Evolutionary conservation across 1,140 invertebrate species (phyloP), one percentile per base, ranked within the genome.

Genomic region (Drosophila guanche): DNA sequence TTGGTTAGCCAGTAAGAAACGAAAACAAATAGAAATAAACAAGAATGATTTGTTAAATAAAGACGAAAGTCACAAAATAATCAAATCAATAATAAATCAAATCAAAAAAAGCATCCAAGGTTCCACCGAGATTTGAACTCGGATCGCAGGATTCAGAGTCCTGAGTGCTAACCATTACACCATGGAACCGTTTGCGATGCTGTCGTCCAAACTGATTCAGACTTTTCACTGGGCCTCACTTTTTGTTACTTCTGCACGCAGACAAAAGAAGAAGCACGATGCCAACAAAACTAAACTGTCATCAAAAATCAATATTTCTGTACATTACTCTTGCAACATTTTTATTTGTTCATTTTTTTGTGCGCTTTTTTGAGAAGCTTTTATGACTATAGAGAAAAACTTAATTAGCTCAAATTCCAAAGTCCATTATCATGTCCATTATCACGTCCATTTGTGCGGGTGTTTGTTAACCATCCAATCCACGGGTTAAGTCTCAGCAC

Each of bases 81-180:
- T n/a, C n/a, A n/a, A 20, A 20, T 20, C 0, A 1, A 20, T 20
- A 20, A 20, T 0, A 12, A 50, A 51, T 45, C 40, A 51, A 41
- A 37, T 20, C 16, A 53, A 48, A 42, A 33, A 12, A 23, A 12
- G 25, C 14, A 41, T 6, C 48, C 27, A 7, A 95, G 94, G 94
- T 95, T 93, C 94, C 94, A 95, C 94, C 95, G 94, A 95, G 95
- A 95, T 94, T 95, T 95, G 95, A 95, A 95, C 95, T 95, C 95
- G 95, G 95, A 95, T 96, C 95, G 95, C 95, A 95, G 95, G 95
- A 96, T 96, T 96, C 95, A 96, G 94, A 96, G 95, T 96, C 95
- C 95, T 95, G 95, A 96, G 95, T 96, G 95, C 95, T 96, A 94
- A 96, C 95, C 95, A 95, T 96, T 96, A 96, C 95, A 96, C 95